These are phyloP conservation scores for Sebastes matsubarae DNA, from an alignment of 2,797 vertebrate species.

Conservation along the genomic window DNA sequence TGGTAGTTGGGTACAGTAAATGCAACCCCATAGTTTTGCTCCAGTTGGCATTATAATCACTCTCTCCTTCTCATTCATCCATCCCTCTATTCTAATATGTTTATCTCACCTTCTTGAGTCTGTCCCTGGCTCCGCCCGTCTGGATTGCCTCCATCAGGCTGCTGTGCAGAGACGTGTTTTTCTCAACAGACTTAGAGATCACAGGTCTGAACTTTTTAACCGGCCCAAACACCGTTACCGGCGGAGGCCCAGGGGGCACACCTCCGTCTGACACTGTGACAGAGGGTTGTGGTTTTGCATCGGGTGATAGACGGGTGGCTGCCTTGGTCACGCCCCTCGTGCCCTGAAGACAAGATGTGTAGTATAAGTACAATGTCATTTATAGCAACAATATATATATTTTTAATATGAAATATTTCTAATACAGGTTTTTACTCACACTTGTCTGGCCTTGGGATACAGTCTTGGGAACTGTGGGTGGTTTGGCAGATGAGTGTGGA, in stretches of 20 bases:
- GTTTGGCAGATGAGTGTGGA: constrained; percentile 45
- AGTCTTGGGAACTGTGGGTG: constrained; percentile 33
- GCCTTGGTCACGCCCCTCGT: constrained; percentile 8
- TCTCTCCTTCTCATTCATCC: not conserved
- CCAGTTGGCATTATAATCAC: not conserved
- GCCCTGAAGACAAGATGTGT: constrained; percentile 36
- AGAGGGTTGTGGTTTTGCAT: constrained; percentile 64
- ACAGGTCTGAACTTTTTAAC: constrained; percentile 92
- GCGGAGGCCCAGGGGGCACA: constrained; percentile 55
- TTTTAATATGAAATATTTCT: not conserved
- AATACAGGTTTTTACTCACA: constrained; percentile 45
- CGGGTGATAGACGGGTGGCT: constrained; percentile 33
- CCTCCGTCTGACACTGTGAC: constrained; percentile 15
- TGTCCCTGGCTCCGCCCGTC: constrained; percentile 85
- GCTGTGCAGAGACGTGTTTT: constrained; percentile 89
- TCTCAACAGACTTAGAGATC: constrained; percentile 84
- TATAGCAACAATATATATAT: not conserved
- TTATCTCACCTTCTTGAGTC: constrained; percentile 89
- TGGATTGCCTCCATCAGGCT: constrained; percentile 96
- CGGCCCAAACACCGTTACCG: constrained; percentile 88
- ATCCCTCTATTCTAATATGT: not conserved
- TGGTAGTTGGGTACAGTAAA: not conserved
- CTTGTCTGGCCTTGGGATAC: constrained; percentile 23
- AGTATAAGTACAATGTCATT: not conserved
- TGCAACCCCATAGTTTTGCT: not conserved